These are phyloP conservation scores for Poliocrania exsul DNA, from an alignment of 2,797 vertebrate genomes.

Conservation along the genomic window DNA sequence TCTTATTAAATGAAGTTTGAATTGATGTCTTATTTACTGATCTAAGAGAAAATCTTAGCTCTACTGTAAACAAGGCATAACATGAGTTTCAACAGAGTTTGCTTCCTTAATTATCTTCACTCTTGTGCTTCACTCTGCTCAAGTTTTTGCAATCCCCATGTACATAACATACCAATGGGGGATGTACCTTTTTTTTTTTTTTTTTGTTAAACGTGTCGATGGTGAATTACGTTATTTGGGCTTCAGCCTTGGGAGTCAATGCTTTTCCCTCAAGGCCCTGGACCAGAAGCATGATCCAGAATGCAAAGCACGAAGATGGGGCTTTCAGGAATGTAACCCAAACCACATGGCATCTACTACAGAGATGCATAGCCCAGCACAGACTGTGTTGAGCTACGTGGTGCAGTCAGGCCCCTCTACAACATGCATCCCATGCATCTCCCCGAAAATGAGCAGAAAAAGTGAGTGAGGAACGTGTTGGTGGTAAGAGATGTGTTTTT, in stretches of 20 bases:
- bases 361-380: neutral
- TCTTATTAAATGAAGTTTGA: neutral
- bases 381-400: neutral
- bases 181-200: neutral
- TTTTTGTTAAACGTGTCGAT: accelerated
- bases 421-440: neutral
- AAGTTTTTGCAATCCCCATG: neutral
- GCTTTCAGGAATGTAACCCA: neutral
- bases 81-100: neutral
- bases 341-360: neutral
- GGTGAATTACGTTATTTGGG: neutral
- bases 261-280: neutral
- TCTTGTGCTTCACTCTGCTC: neutral
- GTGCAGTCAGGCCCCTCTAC: neutral
- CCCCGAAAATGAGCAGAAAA: neutral
- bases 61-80: neutral
- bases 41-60: neutral
- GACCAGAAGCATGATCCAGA: neutral
- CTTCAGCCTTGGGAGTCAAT: neutral
- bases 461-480: neutral
- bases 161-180: neutral
- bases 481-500: neutral
- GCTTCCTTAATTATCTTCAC: neutral
- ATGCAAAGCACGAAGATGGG: neutral
- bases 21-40: neutral